These are phyloP conservation scores for Notothenia coriiceps DNA, from an alignment of 2,113 vertebrate species.

Conservation along the genomic window DNA sequence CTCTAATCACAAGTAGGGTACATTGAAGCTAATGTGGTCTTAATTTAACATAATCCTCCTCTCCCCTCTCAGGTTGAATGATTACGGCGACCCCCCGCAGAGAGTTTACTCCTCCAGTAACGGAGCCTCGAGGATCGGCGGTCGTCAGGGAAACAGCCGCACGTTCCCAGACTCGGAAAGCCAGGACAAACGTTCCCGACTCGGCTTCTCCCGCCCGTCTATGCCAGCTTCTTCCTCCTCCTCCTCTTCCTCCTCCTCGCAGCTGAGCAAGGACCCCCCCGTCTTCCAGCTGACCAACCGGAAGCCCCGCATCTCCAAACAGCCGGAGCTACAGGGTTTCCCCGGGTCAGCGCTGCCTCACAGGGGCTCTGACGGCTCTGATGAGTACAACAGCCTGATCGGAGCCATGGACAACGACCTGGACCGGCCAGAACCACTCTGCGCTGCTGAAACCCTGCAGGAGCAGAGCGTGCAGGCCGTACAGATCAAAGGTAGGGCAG, in stretches of 20 bases:
- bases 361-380: constrained; percentile 89
- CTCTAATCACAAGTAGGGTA: no score
- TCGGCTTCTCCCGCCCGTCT: constrained; percentile 84
- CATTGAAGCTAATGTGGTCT: no score
- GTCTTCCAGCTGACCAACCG: constrained; percentile 84
- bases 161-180: constrained; percentile 83
- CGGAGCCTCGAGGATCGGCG: constrained; percentile 82
- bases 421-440: constrained; percentile 87
- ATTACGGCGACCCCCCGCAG: constrained; percentile 87
- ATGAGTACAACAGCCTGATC: constrained; percentile 92
- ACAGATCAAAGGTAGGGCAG: constrained; percentile 91
- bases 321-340: constrained; percentile 84
- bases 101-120: constrained; percentile 84
- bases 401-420: constrained; percentile 98
- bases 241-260: constrained; percentile 65
- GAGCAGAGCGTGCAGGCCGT: constrained; percentile 88
- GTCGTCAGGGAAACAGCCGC: constrained; percentile 85
- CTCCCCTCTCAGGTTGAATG: constrained; percentile 85
- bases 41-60: not conserved
- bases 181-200: constrained; percentile 85
- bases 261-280: constrained; percentile 82
- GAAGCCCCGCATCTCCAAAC: constrained; percentile 83
- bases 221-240: constrained; percentile 83
- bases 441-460: constrained; percentile 85
- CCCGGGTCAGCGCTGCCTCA: constrained; percentile 81